Evolutionary conservation across 2,797 vertebrate species (phyloP), one percentile per base, ranked within the genome.

Genomic region (Liasis olivaceus): DNA sequence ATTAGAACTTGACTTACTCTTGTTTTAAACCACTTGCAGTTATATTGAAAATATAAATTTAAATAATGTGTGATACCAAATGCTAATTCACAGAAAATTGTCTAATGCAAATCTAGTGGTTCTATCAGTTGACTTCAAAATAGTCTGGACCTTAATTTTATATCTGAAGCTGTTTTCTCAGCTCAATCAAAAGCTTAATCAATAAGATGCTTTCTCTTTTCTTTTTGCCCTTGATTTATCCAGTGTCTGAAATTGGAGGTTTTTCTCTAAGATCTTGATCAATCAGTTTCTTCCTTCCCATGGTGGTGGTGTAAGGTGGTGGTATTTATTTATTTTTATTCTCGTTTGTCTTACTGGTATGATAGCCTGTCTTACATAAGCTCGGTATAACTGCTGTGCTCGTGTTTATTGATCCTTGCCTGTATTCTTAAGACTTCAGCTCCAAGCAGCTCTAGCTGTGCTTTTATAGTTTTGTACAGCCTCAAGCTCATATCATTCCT

Each of bases 171-270:
- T 95, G 36, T 86, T 95, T 92, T 93, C 77, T 96, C 85, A 9
- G 88, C 94, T 94, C 93, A 95, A 89, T 96, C 86, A 84, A 92
- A 96, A 95, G 59, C 92, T 51, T 95, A 92, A 97, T 97, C 95
- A 95, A 94, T 96, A 90, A 95, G 93, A 92, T 94, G 85, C 96
- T 97, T 95, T 96, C 87, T 97, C 94, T 97, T 96, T 97, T 97
- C 97, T 95, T 97, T 96, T 97, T 97, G 93, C 96, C 97, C 95
- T 97, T 95, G 93, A 95, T 97, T 97, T 97, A 87, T 97, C 95
- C 97, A 97, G 96, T 97, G 96, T 96, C 97, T 98, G 97, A 98
- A 97, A 96, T 97, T 97, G 96, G 96, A 96, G 93, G 94, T 84
- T 97, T 97, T 95, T 97, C 96, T 97, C 0, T 97, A 96, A 97